phyloP scores from a whole-genome alignment of 2,113 vertebrate species.

The Pedetes capensis region DNA sequence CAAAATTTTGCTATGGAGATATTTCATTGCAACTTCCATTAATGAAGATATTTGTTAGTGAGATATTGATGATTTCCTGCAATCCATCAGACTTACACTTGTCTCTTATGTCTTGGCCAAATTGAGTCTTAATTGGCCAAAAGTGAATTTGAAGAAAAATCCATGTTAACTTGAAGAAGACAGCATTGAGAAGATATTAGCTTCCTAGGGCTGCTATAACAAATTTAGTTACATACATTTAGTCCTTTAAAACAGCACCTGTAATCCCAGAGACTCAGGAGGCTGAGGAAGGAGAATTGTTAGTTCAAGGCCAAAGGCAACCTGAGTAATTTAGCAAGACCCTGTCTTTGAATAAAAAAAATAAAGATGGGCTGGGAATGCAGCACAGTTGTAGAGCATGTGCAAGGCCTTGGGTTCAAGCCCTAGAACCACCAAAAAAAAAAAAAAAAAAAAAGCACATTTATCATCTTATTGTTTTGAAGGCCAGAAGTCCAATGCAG shows the following conservation, averaged over 20 bases:
- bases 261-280: too few relatives aligned
- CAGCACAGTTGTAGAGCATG: too few relatives aligned
- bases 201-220: not conserved
- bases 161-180: not conserved
- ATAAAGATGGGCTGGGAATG: too few relatives aligned
- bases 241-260: not conserved
- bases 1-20: not conserved
- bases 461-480: not conserved
- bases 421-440: too few relatives aligned
- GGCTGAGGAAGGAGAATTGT: too few relatives aligned
- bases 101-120: not conserved
- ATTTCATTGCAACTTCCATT: not conserved
- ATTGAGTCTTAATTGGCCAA: not conserved
- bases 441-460: too few relatives aligned
- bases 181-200: not conserved
- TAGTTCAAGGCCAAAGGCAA: too few relatives aligned
- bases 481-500: not conserved
- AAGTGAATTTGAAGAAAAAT: constrained; percentile 32
- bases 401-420: too few relatives aligned
- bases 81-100: not conserved
- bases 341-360: too few relatives aligned
- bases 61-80: not conserved
- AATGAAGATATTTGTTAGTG: not conserved
- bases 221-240: not conserved
- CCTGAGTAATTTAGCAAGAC: too few relatives aligned